Base-by-base conservation (phyloP, 2,113 vertebrate species). In the Helogale parvula region DNA sequence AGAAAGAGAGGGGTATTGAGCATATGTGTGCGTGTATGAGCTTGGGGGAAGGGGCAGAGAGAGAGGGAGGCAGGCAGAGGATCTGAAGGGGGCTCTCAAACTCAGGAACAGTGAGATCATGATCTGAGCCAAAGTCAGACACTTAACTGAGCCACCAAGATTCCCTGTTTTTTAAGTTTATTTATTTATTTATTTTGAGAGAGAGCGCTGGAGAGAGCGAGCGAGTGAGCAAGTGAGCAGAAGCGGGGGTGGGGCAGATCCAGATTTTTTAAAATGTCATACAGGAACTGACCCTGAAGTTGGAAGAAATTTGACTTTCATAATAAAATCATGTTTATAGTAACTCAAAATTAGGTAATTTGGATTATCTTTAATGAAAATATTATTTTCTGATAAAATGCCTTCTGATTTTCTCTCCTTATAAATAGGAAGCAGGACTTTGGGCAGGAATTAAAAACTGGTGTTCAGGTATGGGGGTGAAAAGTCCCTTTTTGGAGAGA, bases 221-320 rank as follows among this genome's bases (percentile, higher is more conserved):
- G 45, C 6, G 45, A 45, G 45, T 9, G 45, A 47, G 45, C 45
- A 10, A 47, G 45, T 10, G 54, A 19, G 54, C 19, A 21, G 54
- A 16, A 6, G 54, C 13, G 9, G 14, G 50, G 13, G 50, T 15
- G 19, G 57, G 21, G 57, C 7, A 60, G 50, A 89, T 88, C 54
- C 7, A 66, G n/a, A 89, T 52, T 65, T 87, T 77, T 82, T 5
- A 21, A 82, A 54, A 92, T 57, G 38, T 89, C 15, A 27, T 60
- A 81, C 17, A 31, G 14, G 96, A 96, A 54, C 8, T 91, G 52
- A 94, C 12, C 25, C n/a, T 29, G n/a, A 83, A 2, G 11, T 87
- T 92, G 16, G 33, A 83, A 93, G 31, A 94, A 80, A 23, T 45
- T 89, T 96, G 76, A 95, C 41, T 87, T 95, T 87, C 63, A 52